Conservation (phyloP, 1,140 invertebrate genomes). For the Monomorium pharaonis region DNA sequence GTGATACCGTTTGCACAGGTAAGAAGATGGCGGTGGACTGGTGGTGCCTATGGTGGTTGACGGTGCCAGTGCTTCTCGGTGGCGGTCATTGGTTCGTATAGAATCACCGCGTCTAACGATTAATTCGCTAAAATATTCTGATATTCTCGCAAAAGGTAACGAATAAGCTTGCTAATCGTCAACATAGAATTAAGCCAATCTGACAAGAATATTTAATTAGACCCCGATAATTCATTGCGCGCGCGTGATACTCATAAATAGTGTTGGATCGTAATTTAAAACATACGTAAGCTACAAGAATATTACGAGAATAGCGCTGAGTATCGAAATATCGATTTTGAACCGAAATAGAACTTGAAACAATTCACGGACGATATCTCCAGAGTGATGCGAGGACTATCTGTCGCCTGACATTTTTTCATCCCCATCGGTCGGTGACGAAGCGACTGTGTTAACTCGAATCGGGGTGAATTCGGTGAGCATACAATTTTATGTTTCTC, state of each 20-base stretch:
- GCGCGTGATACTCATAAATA: background rate
- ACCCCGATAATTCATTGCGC: background rate
- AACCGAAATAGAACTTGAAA: background rate
- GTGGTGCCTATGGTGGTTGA: conserved; percentile 48
- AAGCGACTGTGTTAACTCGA: background rate
- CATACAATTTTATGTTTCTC: background rate
- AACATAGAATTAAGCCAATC: background rate
- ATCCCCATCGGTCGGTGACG: background rate
- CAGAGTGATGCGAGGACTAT: background rate
- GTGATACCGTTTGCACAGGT: conserved; percentile 63
- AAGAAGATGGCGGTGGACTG: conserved; percentile 68
- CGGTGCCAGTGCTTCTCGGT: conserved; percentile 11
- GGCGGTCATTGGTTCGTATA: conserved; percentile 1
- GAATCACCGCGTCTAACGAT: background rate
- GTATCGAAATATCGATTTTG: background rate
- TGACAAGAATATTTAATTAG: background rate
- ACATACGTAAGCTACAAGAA: background rate
- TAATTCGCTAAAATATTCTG: background rate
- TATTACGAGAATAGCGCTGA: background rate
- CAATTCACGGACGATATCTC: background rate
- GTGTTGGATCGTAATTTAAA: conserved; percentile 2
- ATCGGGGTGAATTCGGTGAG: background rate
- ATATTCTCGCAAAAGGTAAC: background rate
- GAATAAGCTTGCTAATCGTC: background rate
- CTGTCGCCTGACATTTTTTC: background rate